phyloP scores from a whole-genome alignment of 2,797 vertebrate genomes.

The Columba guinea region DNA sequence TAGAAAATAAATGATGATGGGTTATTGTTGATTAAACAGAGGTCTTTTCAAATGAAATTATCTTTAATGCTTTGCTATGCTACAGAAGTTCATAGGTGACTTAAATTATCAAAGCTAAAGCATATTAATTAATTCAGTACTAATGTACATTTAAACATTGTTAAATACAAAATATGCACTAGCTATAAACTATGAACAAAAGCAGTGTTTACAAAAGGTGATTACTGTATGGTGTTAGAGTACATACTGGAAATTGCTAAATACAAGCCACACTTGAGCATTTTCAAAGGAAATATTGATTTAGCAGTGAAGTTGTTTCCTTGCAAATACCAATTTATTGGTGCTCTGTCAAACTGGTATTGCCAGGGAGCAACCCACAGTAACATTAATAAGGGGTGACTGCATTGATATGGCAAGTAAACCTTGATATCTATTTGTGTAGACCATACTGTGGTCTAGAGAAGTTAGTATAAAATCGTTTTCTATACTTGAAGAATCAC shows the following conservation, averaged over 20 bases:
- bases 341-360: background rate
- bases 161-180: background rate
- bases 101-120: background rate
- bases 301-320: background rate
- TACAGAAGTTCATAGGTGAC: background rate
- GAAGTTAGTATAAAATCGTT: background rate
- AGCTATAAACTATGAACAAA: background rate
- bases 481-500: background rate
- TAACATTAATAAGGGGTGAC: background rate
- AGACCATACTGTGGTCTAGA: background rate
- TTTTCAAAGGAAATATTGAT: background rate
- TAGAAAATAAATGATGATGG: background rate
- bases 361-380: background rate
- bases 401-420: background rate
- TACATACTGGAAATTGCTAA: background rate
- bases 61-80: background rate
- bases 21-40: background rate
- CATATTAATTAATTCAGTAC: background rate
- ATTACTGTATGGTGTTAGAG: background rate
- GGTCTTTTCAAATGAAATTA: background rate
- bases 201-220: background rate
- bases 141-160: background rate
- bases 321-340: background rate
- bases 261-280: background rate
- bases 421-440: background rate